phyloP scores from a whole-genome alignment of 2,797 vertebrate species.

The Kryptolebias ocellatus region DNA sequence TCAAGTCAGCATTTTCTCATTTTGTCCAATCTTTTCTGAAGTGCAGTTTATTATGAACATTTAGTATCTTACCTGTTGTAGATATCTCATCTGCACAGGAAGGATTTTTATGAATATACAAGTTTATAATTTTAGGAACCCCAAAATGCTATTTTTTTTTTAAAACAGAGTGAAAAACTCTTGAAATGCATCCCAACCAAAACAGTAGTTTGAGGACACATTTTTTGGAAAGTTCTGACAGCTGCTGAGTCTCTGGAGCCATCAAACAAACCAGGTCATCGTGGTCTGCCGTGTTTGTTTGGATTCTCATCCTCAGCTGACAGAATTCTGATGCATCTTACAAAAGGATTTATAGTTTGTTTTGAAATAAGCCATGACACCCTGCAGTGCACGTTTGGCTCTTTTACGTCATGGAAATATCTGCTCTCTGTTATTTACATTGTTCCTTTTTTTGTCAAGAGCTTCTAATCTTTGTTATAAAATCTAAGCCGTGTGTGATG shows the following conservation, averaged over 20 bases:
- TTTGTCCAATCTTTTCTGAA: too few species aligned
- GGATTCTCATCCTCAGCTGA: slow-evolving; percentile 10
- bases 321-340: slow-evolving; percentile 8
- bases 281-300: background rate
- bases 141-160: too few species aligned
- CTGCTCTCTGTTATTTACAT: slow-evolving; percentile 73
- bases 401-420: slow-evolving; percentile 62
- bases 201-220: slow-evolving; percentile 8
- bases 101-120: too few species aligned
- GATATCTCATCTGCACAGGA: background rate
- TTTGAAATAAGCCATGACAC: slow-evolving; percentile 44
- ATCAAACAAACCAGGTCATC: slow-evolving; percentile 29
- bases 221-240: slow-evolving; percentile 4
- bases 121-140: too few species aligned
- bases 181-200: too few species aligned
- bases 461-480: slow-evolving; percentile 55
- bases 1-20: too few species aligned
- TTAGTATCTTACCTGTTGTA: background rate
- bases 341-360: slow-evolving; percentile 51
- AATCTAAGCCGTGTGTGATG: slow-evolving; percentile 16
- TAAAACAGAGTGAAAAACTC: too few species aligned
- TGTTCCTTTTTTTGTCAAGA: slow-evolving; percentile 57
- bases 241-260: background rate
- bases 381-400: slow-evolving; percentile 35
- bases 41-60: background rate